A percentile compares a stretch with the other conserved stretches of the same genome.
Conservation (phyloP, 2,113 vertebrate genomes). For the Bos javanicus region DNA sequence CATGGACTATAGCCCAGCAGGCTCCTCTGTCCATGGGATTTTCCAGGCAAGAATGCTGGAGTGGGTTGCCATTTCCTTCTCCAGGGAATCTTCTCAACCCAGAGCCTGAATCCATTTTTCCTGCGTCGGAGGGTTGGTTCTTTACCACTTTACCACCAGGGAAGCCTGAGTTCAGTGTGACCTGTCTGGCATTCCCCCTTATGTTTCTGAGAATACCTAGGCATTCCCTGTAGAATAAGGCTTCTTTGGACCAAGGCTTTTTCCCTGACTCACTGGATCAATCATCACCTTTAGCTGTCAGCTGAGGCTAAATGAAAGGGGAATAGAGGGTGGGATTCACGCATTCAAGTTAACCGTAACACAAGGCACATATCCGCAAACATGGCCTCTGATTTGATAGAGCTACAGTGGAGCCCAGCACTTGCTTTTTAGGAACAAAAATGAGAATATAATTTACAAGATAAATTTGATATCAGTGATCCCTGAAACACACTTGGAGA, state of each 20-base stretch:
- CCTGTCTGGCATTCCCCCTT: background rate
- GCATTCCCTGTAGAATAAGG: background rate
- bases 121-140: background rate
- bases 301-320: background rate
- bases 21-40: background rate
- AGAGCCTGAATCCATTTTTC: accelerated
- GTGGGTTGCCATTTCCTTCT: background rate
- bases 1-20: background rate
- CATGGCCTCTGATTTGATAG: background rate
- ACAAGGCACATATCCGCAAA: background rate
- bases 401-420: background rate
- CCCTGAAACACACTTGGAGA: background rate
- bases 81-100: background rate
- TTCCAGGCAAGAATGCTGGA: background rate
- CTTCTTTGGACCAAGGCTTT: background rate
- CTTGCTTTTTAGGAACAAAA: background rate
- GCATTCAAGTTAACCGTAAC: background rate
- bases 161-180: background rate
- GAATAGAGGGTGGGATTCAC: background rate
- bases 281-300: background rate
- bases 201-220: background rate
- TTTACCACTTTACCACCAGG: background rate
- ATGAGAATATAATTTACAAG: background rate
- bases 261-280: background rate
- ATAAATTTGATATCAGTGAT: background rate